These are phyloP conservation scores for Lytechinus pictus DNA, from an alignment of 35 echinoderm and acorn worm genomes.

Conservation along the genomic window DNA sequence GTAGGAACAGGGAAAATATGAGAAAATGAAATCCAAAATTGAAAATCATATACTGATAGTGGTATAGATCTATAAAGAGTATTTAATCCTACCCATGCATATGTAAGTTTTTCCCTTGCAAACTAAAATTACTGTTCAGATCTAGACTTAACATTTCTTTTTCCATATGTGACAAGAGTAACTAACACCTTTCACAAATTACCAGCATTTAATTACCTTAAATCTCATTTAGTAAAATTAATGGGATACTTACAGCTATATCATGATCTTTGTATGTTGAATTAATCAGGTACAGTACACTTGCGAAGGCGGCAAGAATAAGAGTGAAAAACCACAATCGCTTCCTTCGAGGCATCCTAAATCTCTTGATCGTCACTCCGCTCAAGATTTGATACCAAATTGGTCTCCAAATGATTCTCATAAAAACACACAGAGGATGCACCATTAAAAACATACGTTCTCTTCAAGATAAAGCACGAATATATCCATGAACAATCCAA, in stretches of 20 bases:
- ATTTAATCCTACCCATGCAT: too few relatives aligned
- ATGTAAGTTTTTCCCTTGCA: too few relatives aligned
- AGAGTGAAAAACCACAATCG: background rate
- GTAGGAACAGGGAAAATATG: too few relatives aligned
- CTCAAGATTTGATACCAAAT: background rate
- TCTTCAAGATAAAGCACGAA: background rate
- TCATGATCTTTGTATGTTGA: background rate
- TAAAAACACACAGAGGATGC: background rate
- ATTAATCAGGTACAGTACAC: conserved; percentile 3
- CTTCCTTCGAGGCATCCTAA: background rate
- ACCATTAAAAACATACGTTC: background rate
- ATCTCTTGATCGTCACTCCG: background rate
- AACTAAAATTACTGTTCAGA: too few relatives aligned
- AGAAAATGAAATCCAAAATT: too few relatives aligned
- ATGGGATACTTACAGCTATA: background rate
- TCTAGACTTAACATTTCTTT: too few relatives aligned
- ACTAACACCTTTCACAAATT: too few relatives aligned
- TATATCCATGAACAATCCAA: conserved; percentile 13
- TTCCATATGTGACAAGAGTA: too few relatives aligned
- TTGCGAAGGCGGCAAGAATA: background rate
- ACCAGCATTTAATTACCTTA: too few relatives aligned
- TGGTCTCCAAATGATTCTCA: background rate
- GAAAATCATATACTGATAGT: too few relatives aligned
- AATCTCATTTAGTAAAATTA: too few relatives aligned
- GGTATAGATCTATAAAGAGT: too few relatives aligned